Evolutionary conservation across 2,888 invertebrate genomes (phyloP), one percentile per base, ranked within the genome.

Genomic region (Hyles lineata): DNA sequence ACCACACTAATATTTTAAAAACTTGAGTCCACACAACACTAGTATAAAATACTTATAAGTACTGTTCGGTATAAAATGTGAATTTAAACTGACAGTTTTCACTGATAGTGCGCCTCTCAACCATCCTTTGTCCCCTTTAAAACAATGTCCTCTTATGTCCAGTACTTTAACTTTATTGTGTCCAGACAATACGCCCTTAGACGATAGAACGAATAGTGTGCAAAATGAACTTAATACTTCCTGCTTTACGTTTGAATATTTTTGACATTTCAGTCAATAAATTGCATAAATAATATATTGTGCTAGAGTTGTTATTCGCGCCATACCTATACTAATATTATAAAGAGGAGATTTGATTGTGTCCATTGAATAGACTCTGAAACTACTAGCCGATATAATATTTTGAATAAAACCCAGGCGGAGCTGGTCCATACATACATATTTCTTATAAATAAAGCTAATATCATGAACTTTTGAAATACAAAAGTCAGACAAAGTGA

Each of bases 121-220:
- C 23, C 8, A 17, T 67, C 15, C 67, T 67, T 67, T 67, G 67
- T 67, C 23, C 43, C 11, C 15, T 43, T 11, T 1, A 43, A 21
- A 35, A 71, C 58, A 59, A 59, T 71, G 23, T n/a, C 43, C 43
- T 43, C 59, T 71, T 43, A 59, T 35, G 15, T n/a, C n/a, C 35
- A 43, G 59, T 23, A 60, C 58, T 74, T 73, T 32, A 25, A 25
- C 21, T 55, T 59, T 29, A 72, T 72, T 71, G 43, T 25, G 50
- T 74, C 52, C 63, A 23, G 67, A 67, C 67, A 67, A 67, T 50
- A 67, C 43, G 23, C 63, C 23, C 67, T 50, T 15, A 23, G 23
- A 43, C 50, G 23, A 63, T 63, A 11, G 35, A n/a, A n/a, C 7
- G 15, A 29, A 63, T 35, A 35, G 43, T 35, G 21, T 15, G n/a